phyloP scores from a whole-genome alignment of 2,113 vertebrate genomes.

The human (Homo sapiens) region DNA sequence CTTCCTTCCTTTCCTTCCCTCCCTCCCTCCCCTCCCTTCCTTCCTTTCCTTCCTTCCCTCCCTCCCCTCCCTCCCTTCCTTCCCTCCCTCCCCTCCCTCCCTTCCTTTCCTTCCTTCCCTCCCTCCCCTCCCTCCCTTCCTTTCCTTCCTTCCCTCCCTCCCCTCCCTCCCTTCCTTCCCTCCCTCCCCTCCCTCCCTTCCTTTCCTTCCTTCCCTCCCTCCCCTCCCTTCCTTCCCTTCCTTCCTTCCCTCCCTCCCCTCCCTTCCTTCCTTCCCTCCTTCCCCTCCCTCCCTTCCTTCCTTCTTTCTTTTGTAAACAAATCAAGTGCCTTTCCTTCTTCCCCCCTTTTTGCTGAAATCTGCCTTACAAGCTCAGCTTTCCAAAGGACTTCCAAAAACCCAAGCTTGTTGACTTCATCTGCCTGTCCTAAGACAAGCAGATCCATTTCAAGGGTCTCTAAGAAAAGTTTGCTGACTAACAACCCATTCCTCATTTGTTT shows the following conservation, averaged over 20 bases:
- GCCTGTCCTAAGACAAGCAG: accelerated
- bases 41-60: background rate
- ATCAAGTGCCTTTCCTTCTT: background rate
- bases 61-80: too few species aligned
- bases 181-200: background rate
- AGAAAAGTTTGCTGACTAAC: accelerated
- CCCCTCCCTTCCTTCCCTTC: background rate
- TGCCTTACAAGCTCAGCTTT: background rate
- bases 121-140: too few species aligned
- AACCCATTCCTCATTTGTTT: background rate
- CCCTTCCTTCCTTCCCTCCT: too few species aligned
- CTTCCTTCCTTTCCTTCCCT: background rate
- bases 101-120: background rate
- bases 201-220: too few species aligned
- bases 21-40: background rate
- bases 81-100: too few species aligned
- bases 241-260: too few species aligned
- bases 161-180: too few species aligned
- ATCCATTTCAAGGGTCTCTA: background rate
- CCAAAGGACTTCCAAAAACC: background rate
- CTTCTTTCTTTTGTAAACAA: background rate
- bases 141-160: accelerated
- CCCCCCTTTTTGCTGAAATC: background rate
- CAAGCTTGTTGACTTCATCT: background rate
- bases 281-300: background rate